Percentiles rank a stretch among this genome's conserved stretches.
phyloP scores from a whole-genome alignment of 2,797 vertebrate genomes.

The Phalloptychus januarius region DNA sequence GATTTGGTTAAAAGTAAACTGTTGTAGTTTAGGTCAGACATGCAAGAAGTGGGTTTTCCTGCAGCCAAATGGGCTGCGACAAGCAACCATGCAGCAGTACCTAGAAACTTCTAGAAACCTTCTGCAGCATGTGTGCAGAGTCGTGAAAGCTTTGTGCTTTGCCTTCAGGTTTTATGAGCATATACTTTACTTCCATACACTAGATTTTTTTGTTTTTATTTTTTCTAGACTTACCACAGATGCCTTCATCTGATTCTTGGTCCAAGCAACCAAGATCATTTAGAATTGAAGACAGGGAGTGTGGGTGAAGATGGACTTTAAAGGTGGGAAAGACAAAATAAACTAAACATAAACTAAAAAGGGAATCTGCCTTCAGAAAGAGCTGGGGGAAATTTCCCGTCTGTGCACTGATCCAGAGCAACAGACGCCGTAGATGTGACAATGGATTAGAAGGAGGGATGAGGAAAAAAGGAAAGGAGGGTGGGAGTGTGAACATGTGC shows the following conservation, averaged over 20 bases:
- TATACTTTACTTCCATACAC: not conserved
- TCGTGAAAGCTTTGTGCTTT: not conserved
- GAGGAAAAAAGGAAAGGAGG: slow-evolving; percentile 37
- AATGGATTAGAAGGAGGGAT: slow-evolving; percentile 55
- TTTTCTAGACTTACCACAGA: not conserved
- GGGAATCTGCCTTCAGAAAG: not conserved
- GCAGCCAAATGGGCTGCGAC: not conserved
- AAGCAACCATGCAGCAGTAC: not conserved
- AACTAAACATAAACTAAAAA: not conserved
- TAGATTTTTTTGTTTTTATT: not conserved
- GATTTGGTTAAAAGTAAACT: not conserved
- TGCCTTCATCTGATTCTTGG: not conserved
- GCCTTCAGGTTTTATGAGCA: not conserved
- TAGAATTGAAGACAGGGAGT: not conserved
- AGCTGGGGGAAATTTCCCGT: not conserved
- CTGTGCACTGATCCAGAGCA: slow-evolving; percentile 1
- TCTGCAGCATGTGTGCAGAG: not conserved
- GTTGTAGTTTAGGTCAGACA: not conserved
- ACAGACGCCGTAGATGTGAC: slow-evolving; percentile 25
- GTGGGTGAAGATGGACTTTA: not conserved
- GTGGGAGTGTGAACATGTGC: slow-evolving; percentile 23
- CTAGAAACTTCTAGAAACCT: not conserved
- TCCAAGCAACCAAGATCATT: not conserved
- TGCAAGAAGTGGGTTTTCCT: not conserved
- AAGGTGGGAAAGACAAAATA: not conserved